Conservation (phyloP, 2,113 vertebrate species). For the Toxostoma redivivum region DNA sequence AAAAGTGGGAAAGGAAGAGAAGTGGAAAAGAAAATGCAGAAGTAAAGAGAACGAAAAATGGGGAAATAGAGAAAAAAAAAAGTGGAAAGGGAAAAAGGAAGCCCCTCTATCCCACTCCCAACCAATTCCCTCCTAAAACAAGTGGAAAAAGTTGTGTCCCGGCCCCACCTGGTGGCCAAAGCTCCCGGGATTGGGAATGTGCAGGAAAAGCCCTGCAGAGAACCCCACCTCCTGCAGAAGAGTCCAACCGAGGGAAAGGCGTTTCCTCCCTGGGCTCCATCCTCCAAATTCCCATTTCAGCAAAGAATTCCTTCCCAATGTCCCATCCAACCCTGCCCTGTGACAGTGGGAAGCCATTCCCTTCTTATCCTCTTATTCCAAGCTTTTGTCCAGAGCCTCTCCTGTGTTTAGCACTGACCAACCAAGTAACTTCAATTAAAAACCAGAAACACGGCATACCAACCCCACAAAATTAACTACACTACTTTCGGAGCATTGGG, state of each 20-base stretch:
- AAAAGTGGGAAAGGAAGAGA: neutral
- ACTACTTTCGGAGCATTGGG: rapidly evolving
- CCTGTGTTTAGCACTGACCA: rapidly evolving
- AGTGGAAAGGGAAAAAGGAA: neutral
- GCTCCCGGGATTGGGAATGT: rapidly evolving
- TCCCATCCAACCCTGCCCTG: rapidly evolving
- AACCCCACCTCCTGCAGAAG: rapidly evolving
- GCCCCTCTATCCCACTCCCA: too few species aligned
- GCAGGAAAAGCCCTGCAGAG: neutral
- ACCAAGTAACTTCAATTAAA: neutral
- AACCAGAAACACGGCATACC: rapidly evolving
- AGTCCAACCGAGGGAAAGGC: rapidly evolving
- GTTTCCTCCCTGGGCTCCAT: neutral
- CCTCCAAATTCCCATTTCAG: neutral
- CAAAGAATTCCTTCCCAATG: neutral
- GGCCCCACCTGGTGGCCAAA: conserved; percentile 4
- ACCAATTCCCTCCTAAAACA: too few species aligned
- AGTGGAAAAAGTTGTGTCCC: neutral
- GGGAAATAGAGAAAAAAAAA: neutral
- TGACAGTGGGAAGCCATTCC: neutral
- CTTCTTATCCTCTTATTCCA: neutral
- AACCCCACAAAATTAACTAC: rapidly evolving
- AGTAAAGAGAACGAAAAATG: neutral
- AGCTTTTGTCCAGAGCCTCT: neutral
- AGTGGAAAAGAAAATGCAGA: too few species aligned